Evolutionary conservation across 2,113 vertebrate species (phyloP), one percentile per base, ranked within the genome.

Genomic region (Gobio gobio): DNA sequence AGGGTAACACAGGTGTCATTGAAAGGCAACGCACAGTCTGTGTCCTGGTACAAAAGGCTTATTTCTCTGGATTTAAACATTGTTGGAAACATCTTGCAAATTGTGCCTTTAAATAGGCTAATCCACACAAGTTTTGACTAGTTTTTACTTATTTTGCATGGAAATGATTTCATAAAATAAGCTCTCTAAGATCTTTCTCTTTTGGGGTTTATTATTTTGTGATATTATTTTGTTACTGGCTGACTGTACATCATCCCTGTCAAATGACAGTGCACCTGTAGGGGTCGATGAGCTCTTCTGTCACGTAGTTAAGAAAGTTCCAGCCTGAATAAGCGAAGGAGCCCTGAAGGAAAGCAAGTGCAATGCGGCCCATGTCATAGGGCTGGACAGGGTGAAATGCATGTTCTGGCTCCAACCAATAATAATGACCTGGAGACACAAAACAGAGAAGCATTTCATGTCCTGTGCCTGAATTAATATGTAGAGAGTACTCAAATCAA

Each of bases 301-400:
- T 97, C 87, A 97, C 95, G 1, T 96, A 96, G 93, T 97, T 97
- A 77, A 96, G 95, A 83, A 96, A 96, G 88, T 96, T 97, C 96
- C 96, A 97, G 86, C 96, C 96, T 45, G 94, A 95, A 0, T 96
- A 96, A 49, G 96, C 96, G 43, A 97, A 97, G 29, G 96, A 97
- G 47, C 96, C 96, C 88, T 97, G 96, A 61, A 97, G 92, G 87
- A 96, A 95, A 51, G 95, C 93, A 83, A 97, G 88, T 0, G 96
- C 95, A 2, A 96, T 89, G 59, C 93, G 92, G 5, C 95, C 95
- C 0, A 95, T 91, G 16, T 94, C 86, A 0, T 94, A 95, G 56
- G 95, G 90, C 56, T 91, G 91, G 89, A 95, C 95, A 84, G 90
- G 93, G 74, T 94, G 92, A 77, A 96, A 96, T 18, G 95, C 95